Base-by-base conservation (phyloP, 2,888 invertebrate genomes). In the Penaeus monodon region DNA sequence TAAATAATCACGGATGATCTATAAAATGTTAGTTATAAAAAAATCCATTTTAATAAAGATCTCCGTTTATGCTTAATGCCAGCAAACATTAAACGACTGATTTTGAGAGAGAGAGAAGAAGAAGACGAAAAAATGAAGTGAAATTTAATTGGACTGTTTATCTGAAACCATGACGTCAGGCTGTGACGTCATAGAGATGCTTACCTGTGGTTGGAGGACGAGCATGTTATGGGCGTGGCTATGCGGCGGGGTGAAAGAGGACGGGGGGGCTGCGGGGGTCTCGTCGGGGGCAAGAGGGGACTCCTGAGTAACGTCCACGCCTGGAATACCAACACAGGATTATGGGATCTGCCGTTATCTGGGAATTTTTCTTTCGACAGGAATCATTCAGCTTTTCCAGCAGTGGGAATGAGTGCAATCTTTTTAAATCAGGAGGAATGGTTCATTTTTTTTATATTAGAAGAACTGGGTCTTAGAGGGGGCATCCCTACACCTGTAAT, bases 171-270 rank as follows among this genome's bases (percentile, higher is more conserved):
- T 77, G 22, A 57, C 57, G 57, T 49, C 68, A 57, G 49, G 49
- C 33, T 78, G 84, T 78, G 84, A 78, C 84, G 84, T 77, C 84
- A 78, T 33, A 33, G 29, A 44, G 76, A 29, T 27, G 33, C 83
- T 88, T 70, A 89, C 89, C 88, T 89, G 89, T 70, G 89, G 88
- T 57, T 88, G 89, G 77, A 89, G 84, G 81, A 89, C 88, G 73
- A 89, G 89, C 89, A 89, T 89, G 88, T 87, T 87, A 73, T 78
- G 80, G 82, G 87, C 49, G 79, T 87, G 87, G 82, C 70, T 64
- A 65, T 87, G 87, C 73, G 82, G 87, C 44, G 87, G 83, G 24
- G 87, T 87, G 79, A 79, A 83, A 65, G 82, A 49, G 38, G 77
- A 83, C 44, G 83, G 82, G 82, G 83, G 87, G 79, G 65, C 82